Base-by-base conservation (phyloP, 92 coral and sea anemone genomes). In the Chrysogorgia sp. region DNA sequence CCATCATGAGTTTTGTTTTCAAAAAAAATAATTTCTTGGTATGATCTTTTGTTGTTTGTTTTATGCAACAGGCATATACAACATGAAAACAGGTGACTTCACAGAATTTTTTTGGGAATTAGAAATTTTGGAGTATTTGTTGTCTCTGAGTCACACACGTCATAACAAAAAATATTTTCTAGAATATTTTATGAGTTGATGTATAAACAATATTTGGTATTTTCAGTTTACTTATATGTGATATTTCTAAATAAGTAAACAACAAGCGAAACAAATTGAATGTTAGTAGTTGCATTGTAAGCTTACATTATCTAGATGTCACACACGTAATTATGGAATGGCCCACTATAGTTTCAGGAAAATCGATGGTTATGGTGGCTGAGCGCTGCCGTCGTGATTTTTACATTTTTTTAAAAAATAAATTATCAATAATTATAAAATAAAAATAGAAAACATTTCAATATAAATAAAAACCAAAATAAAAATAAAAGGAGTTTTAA, bases 281-380 rank as follows among this genome's bases (percentile, higher is more conserved):
- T 62, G 1, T 58, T 58, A 58, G 40, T 62, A 14, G 40, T 34
- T 17, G n/a, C 32, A 62, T 62, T 8, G 35, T 62, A 29, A 62
- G 35, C 20, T 62, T 62, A 4, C 30, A 40, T 62, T 32, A 34
- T 62, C 68, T 62, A 40, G 3, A 62, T 62, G 68, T 62, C 68
- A 62, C 43, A 58, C 28, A 58, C 64, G 64, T 58, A 58, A 58
- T 58, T 58, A 58, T 58, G 64, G 75, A 29, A 67, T 8, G 25
- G 75, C 64, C 75, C 58, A 33, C 74, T 75, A 70, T 48, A 76
- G 72, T 56, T 85, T 85, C 67, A 40, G 80, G 63, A 40, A n/a
- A n/a, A n/a, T n/a, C n/a, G n/a, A n/a, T n/a, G n/a, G n/a, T n/a
- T 57, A 57, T 29, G 63, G 63, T 57, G 63, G 63, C 63, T 31